Percentiles rank a stretch among this genome's conserved stretches.
These are phyloP conservation scores for Drosophila takahashii DNA, from an alignment of 1,140 invertebrate species.

Conservation along the genomic window DNA sequence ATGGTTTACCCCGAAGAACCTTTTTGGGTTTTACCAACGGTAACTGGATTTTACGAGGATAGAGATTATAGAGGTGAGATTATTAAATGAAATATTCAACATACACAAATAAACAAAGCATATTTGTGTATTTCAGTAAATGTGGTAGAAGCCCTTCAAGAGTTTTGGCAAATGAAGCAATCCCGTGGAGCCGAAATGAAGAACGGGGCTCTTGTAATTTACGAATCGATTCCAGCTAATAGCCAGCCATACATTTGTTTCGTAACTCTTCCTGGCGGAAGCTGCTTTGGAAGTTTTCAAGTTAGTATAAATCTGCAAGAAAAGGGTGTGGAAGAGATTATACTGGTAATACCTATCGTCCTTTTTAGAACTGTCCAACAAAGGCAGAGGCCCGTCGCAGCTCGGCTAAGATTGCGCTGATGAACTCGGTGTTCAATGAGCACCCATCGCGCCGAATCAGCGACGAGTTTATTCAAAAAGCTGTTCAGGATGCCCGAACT, in stretches of 20 bases:
- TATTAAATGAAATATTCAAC: not conserved
- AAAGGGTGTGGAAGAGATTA: not conserved
- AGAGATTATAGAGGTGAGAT: slow-evolving; percentile 74
- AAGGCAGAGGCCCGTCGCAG: slow-evolving; percentile 97
- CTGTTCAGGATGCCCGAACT: slow-evolving; percentile 93
- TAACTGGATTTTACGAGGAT: slow-evolving; percentile 80
- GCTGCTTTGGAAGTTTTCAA: slow-evolving; percentile 98
- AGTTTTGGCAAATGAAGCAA: slow-evolving; percentile 99
- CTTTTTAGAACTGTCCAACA: slow-evolving; percentile 93
- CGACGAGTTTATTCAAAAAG: slow-evolving; percentile 97
- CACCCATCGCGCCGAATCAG: slow-evolving; percentile 96
- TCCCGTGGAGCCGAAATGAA: slow-evolving; percentile 93
- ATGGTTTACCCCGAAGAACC: slow-evolving; percentile 84
- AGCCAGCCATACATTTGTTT: slow-evolving; percentile 97
- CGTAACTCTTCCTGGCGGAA: slow-evolving; percentile 96
- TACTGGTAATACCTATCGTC: not conserved
- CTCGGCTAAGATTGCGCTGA: slow-evolving; percentile 97
- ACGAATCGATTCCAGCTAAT: slow-evolving; percentile 96
- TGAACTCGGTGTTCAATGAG: slow-evolving; percentile 99
- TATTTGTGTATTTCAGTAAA: slow-evolving; percentile 88
- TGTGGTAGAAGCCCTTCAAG: slow-evolving; percentile 97
- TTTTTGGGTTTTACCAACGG: slow-evolving; percentile 80
- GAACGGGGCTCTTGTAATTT: slow-evolving; percentile 96
- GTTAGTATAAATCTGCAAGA: slow-evolving; percentile 84
- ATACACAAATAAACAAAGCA: not conserved